phyloP scores from a whole-genome alignment of 1,140 invertebrate genomes.

The Thaumatotibia leucotreta region DNA sequence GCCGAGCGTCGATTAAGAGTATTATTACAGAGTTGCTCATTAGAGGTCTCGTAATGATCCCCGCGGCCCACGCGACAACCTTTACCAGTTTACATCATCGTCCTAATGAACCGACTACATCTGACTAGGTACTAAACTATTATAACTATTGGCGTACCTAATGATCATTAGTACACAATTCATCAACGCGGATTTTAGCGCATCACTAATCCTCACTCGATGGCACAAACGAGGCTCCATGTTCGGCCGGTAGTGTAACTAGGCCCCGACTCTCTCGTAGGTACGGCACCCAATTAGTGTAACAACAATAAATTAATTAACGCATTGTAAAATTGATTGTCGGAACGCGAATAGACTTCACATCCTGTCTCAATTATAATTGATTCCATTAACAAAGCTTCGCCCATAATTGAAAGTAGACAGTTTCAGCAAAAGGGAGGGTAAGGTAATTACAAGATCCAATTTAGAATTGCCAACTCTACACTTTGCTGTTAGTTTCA shows the following conservation, averaged over 20 bases:
- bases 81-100: not conserved
- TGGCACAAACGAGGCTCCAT: not conserved
- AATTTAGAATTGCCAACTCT: slow-evolving; percentile 76
- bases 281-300: slow-evolving; percentile 12
- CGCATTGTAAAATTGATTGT: slow-evolving; percentile 35
- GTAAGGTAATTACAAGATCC: slow-evolving; percentile 76
- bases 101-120: slow-evolving; percentile 18
- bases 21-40: slow-evolving; percentile 23
- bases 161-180: too few species aligned
- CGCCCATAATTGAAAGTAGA: slow-evolving; percentile 73
- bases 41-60: slow-evolving; percentile 15
- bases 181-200: too few species aligned
- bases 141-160: too few species aligned
- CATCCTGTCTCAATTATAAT: slow-evolving; percentile 71
- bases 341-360: slow-evolving; percentile 42
- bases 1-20: slow-evolving; percentile 18
- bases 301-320: slow-evolving; percentile 40
- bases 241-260: too few species aligned
- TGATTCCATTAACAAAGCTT: slow-evolving; percentile 71
- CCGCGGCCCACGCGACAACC: not conserved
- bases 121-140: too few species aligned
- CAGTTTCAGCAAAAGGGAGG: slow-evolving; percentile 69
- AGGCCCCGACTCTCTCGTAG: not conserved
- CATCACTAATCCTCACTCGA: too few species aligned
- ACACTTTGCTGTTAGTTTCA: slow-evolving; percentile 76